Percentiles rank a stretch among this genome's conserved stretches.
Evolutionary conservation across 2,888 invertebrate genomes (phyloP).

Genomic region (Trachelus stipa): DNA sequence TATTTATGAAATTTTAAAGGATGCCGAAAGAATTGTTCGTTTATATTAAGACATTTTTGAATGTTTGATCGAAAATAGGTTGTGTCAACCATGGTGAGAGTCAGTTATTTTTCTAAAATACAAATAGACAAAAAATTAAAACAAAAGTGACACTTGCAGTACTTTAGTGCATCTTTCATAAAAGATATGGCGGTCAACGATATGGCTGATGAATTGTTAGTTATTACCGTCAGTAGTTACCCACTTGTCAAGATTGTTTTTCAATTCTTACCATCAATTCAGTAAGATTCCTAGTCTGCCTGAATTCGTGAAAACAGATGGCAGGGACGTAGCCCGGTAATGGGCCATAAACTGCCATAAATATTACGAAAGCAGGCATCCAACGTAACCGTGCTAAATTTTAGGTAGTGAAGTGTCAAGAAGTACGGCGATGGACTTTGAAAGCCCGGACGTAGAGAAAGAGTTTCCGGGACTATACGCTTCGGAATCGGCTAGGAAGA

Average conservation of each 20-base stretch:
- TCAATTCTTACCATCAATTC: not conserved
- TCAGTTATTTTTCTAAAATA: not conserved
- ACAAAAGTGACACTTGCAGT: not conserved
- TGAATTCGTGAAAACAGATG: not conserved
- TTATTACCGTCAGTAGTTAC: not conserved
- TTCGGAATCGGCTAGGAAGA: constrained; percentile 81
- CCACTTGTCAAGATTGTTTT: not conserved
- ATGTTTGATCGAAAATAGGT: not conserved
- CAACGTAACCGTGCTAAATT: constrained; percentile 3
- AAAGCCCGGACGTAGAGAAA: constrained; percentile 90
- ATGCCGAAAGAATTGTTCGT: not conserved
- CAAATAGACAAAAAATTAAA: not conserved
- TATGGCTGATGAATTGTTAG: not conserved
- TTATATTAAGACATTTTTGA: not conserved
- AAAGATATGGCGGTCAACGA: not conserved
- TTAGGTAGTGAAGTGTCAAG: not conserved
- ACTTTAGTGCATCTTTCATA: not conserved
- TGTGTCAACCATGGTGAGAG: not conserved
- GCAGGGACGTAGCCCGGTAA: not conserved
- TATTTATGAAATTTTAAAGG: not conserved
- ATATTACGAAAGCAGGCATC: not conserved
- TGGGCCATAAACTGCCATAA: not conserved
- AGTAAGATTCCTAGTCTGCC: not conserved
- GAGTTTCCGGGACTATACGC: constrained; percentile 91
- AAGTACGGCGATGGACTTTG: constrained; percentile 76